Evolutionary conservation across 2,888 invertebrate species (phyloP).

Genomic region (Hirtodrosophila alboralis): DNA sequence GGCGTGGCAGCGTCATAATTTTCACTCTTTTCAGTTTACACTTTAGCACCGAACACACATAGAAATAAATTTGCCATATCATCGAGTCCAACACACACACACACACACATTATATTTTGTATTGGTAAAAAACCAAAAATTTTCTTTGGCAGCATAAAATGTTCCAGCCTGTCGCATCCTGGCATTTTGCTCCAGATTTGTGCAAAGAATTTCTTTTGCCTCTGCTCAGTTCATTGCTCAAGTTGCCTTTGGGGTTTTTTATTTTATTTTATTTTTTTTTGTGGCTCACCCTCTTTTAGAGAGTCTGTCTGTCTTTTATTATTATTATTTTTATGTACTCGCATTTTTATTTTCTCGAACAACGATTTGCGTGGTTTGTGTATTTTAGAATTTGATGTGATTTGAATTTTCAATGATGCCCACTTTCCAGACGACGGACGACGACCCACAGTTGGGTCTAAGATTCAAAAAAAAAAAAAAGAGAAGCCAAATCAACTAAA

Average conservation of each 20-base stretch:
- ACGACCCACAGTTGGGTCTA: neutral
- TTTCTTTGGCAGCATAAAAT: constrained; percentile 53
- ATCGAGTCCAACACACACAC: constrained; percentile 6
- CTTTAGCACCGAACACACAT: constrained; percentile 20
- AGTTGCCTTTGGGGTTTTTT: constrained; percentile 8
- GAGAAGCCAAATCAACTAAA: constrained; percentile 56
- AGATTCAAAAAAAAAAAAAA: too few relatives aligned
- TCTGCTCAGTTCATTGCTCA: constrained; percentile 2
- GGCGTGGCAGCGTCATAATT: constrained; percentile 46
- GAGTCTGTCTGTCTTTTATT: constrained; percentile 44
- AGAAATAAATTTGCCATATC: constrained; percentile 51
- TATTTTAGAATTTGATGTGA: constrained; percentile 77
- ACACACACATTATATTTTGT: too few relatives aligned
- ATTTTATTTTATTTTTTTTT: too few relatives aligned
- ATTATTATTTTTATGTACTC: constrained; percentile 76
- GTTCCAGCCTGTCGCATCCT: constrained; percentile 14
- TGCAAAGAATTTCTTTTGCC: constrained; percentile 32
- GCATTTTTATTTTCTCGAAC: constrained; percentile 61
- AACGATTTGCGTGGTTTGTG: constrained; percentile 67
- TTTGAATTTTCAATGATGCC: constrained; percentile 77
- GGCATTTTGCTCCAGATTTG: constrained; percentile 24
- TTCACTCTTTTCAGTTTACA: constrained; percentile 44
- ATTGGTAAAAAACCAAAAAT: constrained; percentile 17
- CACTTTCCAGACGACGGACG: constrained; percentile 20
- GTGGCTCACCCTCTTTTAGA: constrained; percentile 7